Base-by-base conservation (phyloP, 2,888 invertebrate species). In the Nebria brevicollis region DNA sequence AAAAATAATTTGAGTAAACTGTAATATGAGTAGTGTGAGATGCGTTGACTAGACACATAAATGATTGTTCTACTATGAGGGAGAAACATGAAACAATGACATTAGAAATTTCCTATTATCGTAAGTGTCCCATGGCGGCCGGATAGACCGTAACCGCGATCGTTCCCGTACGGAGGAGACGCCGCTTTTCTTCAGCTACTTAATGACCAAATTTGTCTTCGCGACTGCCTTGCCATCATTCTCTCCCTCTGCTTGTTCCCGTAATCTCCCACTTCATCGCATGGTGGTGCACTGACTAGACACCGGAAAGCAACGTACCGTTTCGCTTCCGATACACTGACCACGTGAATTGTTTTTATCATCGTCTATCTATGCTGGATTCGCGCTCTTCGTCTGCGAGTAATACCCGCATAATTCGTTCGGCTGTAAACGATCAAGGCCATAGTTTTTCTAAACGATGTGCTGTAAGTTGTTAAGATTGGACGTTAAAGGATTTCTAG, bases 241-340 rank as follows among this genome's bases (percentile, higher is more conserved):
- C 75, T 26, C 43, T 64, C 75, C 43, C 26, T 11, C 64, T 15
- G 10, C 65, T 25, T n/a, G 15, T 20, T 43, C 41, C 66, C 34
- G 10, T 42, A n/a, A 15, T 11, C 43, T 15, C n/a, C n/a, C 43
- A 20, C 15, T 54, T 73, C 41, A 43, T 54, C 13, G 15, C 43
- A 42, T 20, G n/a, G n/a, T 73, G 6, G 43, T 20, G 73, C 5
- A 42, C 73, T 20, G 34, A 34, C 34, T 34, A 34, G 34, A 34
- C 34, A 34, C 34, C 34, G 34, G 73, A n/a, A 20, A 64, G 65
- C 13, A 34, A 26, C 25, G 26, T 34, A 66, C 66, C 64, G 64
- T 65, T 75, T 66, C 75, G 34, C 75, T 75, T 75, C 75, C 75
- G 66, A 75, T 75, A 75, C 75, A 75, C 75, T 75, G 75, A 66